Evolutionary conservation across 1,140 invertebrate genomes (phyloP).

Genomic region (Galleria mellonella): DNA sequence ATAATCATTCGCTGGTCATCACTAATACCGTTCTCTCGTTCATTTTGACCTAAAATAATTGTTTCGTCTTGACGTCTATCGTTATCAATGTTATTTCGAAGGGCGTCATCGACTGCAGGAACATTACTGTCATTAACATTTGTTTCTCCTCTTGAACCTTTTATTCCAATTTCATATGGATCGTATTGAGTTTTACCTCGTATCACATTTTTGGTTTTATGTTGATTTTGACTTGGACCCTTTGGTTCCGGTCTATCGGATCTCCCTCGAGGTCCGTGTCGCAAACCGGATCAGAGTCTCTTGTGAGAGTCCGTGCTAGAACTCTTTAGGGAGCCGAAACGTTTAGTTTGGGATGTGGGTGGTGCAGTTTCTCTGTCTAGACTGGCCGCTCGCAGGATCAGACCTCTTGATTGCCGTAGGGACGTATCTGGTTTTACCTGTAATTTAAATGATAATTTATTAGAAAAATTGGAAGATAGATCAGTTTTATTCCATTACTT

Average conservation of each 20-base stretch:
- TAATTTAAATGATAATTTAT: constrained; percentile 1
- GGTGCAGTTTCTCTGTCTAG: constrained; percentile 48
- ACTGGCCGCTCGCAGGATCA: constrained; percentile 64
- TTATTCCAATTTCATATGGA: too few relatives aligned
- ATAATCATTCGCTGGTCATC: constrained; percentile 22
- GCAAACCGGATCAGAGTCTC: constrained; percentile 51
- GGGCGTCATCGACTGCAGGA: too few relatives aligned
- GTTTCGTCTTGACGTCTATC: too few relatives aligned
- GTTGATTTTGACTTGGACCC: constrained; percentile 5
- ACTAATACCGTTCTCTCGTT: constrained; percentile 29
- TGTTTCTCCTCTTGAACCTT: too few relatives aligned
- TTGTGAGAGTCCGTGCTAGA: constrained; percentile 48
- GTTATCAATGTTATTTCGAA: too few relatives aligned
- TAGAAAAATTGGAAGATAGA: too few relatives aligned
- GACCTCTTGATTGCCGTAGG: constrained; percentile 44
- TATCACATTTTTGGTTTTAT: too few relatives aligned
- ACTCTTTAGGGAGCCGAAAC: constrained; percentile 49
- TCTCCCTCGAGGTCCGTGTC: constrained; percentile 18
- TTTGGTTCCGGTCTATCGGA: constrained; percentile 11
- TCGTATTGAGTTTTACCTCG: too few relatives aligned
- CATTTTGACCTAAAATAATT: constrained; percentile 16
- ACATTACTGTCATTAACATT: too few relatives aligned
- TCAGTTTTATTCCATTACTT: too few relatives aligned
- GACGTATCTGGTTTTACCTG: constrained; percentile 34
- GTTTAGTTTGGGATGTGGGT: constrained; percentile 20